phyloP scores from a whole-genome alignment of 1,140 invertebrate genomes.

The Scaptomyza graminum region DNA sequence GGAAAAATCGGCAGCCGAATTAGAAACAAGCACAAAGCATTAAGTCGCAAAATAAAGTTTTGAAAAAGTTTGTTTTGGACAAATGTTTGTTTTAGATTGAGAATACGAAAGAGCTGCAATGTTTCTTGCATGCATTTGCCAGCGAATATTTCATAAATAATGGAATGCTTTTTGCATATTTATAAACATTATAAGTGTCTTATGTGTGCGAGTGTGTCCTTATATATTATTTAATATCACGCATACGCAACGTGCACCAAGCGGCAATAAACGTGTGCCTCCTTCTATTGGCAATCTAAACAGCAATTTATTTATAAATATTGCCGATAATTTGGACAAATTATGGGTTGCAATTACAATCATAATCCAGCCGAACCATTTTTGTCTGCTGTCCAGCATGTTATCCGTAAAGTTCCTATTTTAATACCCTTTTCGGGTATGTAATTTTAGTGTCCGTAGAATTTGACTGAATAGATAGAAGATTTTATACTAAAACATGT shows the following conservation, averaged over 20 bases:
- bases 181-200: conserved; percentile 53
- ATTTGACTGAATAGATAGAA: too few relatives aligned
- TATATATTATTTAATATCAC: conserved; percentile 61
- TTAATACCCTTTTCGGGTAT: conserved; percentile 14
- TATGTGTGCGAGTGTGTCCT: conserved; percentile 22
- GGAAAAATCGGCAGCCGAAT: conserved; percentile 20
- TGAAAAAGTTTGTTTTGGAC: conserved; percentile 16
- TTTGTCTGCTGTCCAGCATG: background rate
- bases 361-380: background rate
- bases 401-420: conserved; percentile 9
- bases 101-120: conserved; percentile 12
- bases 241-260: conserved; percentile 59
- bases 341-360: conserved; percentile 73
- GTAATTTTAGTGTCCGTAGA: background rate
- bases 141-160: conserved; percentile 66
- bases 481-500: background rate
- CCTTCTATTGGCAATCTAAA: conserved; percentile 10
- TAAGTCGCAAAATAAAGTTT: conserved; percentile 17
- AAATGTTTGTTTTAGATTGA: conserved; percentile 24
- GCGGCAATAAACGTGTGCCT: conserved; percentile 7
- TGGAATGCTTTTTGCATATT: conserved; percentile 52
- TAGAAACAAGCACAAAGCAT: background rate
- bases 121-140: conserved; percentile 64
- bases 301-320: conserved; percentile 68
- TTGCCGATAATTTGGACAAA: conserved; percentile 76